These are phyloP conservation scores for Odobenus rosmarus DNA, from an alignment of 2,113 vertebrate genomes.

Conservation along the genomic window DNA sequence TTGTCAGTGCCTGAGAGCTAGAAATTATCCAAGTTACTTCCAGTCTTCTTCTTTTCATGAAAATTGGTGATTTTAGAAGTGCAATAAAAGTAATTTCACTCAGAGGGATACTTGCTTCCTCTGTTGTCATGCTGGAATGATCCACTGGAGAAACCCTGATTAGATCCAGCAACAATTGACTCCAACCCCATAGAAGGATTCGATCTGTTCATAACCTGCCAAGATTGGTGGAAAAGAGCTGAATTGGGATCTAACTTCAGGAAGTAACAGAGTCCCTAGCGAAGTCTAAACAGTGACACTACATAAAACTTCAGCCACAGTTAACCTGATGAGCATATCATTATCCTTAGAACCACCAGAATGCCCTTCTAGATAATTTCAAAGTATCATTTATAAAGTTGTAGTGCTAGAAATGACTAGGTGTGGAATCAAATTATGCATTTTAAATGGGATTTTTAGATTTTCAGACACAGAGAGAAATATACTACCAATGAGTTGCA, in stretches of 20 bases:
- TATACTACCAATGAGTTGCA: not conserved
- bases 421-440: not conserved
- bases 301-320: not conserved
- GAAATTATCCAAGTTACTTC: constrained; percentile 1
- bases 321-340: not conserved
- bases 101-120: not conserved
- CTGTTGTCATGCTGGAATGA: not conserved
- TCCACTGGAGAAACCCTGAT: not conserved
- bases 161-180: not conserved
- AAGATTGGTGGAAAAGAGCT: not conserved
- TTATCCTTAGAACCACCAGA: not conserved
- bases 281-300: not conserved
- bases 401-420: not conserved
- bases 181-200: not conserved
- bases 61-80: not conserved
- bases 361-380: not conserved
- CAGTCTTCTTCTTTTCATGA: not conserved
- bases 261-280: not conserved
- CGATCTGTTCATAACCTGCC: not conserved
- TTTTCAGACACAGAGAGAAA: not conserved
- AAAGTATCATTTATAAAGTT: not conserved
- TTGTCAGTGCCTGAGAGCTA: not conserved
- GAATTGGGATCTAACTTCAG: not conserved
- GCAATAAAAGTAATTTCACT: constrained; percentile 20
- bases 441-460: constrained; percentile 35